These are phyloP conservation scores for Candoia aspera DNA, from an alignment of 2,113 vertebrate genomes.

Conservation along the genomic window DNA sequence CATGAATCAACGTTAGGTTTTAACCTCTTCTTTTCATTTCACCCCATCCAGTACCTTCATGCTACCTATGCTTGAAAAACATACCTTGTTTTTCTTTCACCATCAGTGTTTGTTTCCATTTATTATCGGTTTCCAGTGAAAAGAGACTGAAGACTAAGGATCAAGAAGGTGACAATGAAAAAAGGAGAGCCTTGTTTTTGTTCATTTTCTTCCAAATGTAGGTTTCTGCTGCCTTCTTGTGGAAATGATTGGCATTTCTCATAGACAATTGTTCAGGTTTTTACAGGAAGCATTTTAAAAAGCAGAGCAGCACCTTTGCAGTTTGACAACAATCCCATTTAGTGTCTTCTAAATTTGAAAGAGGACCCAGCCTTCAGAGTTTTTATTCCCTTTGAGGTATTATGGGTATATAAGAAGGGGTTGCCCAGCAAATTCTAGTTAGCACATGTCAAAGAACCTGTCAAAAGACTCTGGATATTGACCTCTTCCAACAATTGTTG, in stretches of 20 bases:
- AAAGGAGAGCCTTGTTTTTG: neutral
- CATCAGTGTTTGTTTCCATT: slow-evolving; percentile 35
- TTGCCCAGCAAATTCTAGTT: neutral
- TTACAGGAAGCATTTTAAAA: neutral
- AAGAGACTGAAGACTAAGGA: slow-evolving; percentile 24
- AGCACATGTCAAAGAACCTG: neutral
- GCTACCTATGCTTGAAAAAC: neutral
- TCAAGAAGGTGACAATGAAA: neutral
- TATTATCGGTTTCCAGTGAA: slow-evolving; percentile 29
- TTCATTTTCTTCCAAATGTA: slow-evolving; percentile 32
- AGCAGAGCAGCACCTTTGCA: neutral
- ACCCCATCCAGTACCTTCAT: neutral
- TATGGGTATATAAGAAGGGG: neutral
- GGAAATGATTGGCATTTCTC: neutral
- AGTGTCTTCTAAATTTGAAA: neutral
- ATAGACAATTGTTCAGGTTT: neutral
- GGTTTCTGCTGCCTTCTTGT: slow-evolving; percentile 70
- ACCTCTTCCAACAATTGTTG: neutral
- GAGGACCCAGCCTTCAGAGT: neutral
- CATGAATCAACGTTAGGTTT: neutral
- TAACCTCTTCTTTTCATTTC: neutral
- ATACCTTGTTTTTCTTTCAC: slow-evolving; percentile 11
- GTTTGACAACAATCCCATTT: neutral
- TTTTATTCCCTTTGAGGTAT: neutral
- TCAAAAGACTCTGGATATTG: neutral